Conservation (phyloP, 2,113 vertebrate genomes). For the Alces alces region DNA sequence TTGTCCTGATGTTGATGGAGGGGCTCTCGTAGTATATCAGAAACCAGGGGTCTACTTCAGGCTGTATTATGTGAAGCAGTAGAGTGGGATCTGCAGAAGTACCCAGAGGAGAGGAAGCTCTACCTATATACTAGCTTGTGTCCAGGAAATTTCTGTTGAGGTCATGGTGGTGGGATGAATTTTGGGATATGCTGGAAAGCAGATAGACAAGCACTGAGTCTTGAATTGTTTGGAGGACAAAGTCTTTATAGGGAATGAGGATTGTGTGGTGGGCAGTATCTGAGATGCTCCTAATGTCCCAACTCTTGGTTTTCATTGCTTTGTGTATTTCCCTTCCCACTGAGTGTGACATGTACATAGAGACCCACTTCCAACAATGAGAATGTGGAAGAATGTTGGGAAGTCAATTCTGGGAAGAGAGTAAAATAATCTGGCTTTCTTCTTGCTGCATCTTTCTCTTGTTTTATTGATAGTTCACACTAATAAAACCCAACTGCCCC, state of each 20-base stretch:
- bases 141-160: neutral
- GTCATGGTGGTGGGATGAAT: neutral
- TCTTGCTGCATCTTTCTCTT: neutral
- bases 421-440: neutral
- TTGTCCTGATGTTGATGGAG: neutral
- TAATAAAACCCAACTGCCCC: neutral
- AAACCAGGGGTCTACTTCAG: neutral
- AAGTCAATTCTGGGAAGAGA: neutral
- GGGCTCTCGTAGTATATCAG: neutral
- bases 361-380: neutral
- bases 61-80: neutral
- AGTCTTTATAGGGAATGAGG: neutral
- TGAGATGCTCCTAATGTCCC: neutral
- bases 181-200: neutral
- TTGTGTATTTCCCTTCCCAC: neutral
- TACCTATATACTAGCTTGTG: neutral
- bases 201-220: neutral
- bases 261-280: neutral
- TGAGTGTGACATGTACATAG: neutral
- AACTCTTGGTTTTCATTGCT: neutral
- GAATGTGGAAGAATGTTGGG: neutral
- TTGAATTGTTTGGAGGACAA: neutral
- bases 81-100: neutral
- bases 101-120: neutral
- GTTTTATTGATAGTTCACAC: neutral